Evolutionary conservation across 2,797 vertebrate genomes (phyloP).

Genomic region (Oryzias sinensis): DNA sequence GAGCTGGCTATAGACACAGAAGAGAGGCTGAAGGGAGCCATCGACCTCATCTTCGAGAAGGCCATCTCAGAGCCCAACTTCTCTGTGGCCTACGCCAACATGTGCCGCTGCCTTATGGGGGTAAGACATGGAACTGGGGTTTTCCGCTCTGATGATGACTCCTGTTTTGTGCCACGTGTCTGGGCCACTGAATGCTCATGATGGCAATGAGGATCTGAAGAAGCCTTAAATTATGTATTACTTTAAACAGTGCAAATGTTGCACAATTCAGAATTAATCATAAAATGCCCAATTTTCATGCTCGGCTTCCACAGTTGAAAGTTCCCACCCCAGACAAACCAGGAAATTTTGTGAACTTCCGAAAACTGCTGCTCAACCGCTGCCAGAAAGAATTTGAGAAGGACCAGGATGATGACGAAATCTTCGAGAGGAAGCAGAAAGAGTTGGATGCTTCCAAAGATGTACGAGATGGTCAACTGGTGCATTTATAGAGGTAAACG

Average conservation of each 20-base stretch:
- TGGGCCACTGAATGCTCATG: conserved; percentile 49
- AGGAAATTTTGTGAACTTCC: conserved; percentile 91
- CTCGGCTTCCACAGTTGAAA: conserved; percentile 82
- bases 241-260: background rate
- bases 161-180: conserved; percentile 52
- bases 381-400: conserved; percentile 99
- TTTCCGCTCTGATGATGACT: conserved; percentile 41
- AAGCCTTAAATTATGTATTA: conserved; percentile 1
- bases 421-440: conserved; percentile 96
- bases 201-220: conserved; percentile 53
- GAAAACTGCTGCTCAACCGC: conserved; percentile 95
- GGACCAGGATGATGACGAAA: conserved; percentile 94
- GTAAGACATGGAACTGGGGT: conserved; percentile 73
- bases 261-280: background rate
- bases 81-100: conserved; percentile 98
- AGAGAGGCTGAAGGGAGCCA: conserved; percentile 94
- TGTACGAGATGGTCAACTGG: conserved; percentile 61
- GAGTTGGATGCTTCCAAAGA: conserved; percentile 90
- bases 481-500: background rate
- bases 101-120: conserved; percentile 99
- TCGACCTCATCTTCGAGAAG: conserved; percentile 98
- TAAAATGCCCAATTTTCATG: background rate
- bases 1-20: conserved; percentile 94
- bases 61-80: conserved; percentile 98
- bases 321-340: conserved; percentile 94